A percentile compares a stretch with the other conserved stretches of the same genome.
Conservation (phyloP, 1,140 invertebrate genomes). For the Homalodisca vitripennis region DNA sequence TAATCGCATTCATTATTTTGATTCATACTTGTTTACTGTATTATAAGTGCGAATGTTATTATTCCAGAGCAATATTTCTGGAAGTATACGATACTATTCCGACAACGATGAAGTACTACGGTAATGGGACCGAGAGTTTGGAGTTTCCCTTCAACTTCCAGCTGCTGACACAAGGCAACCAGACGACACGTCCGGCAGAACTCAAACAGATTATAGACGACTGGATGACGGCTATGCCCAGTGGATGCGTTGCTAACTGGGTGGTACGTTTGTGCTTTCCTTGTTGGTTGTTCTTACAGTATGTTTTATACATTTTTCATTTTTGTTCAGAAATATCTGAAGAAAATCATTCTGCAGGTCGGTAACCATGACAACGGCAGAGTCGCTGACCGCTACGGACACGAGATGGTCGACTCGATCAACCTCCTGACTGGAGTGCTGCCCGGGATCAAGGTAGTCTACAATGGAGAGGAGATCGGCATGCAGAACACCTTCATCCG, state of each 20-base stretch:
- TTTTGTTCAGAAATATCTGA: too few relatives aligned
- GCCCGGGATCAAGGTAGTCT: slow-evolving; percentile 71
- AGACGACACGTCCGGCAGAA: slow-evolving; percentile 48
- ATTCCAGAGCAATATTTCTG: slow-evolving; percentile 49
- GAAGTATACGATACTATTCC: slow-evolving; percentile 47
- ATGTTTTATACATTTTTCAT: too few relatives aligned
- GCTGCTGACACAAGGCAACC: slow-evolving; percentile 54
- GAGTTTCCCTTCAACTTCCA: slow-evolving; percentile 57
- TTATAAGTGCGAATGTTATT: too few relatives aligned
- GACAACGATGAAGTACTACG: slow-evolving; percentile 49
- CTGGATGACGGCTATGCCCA: slow-evolving; percentile 49
- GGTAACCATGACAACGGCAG: slow-evolving; percentile 74
- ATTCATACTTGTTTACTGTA: too few relatives aligned
- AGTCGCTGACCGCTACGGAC: slow-evolving; percentile 61
- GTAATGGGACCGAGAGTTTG: slow-evolving; percentile 43
- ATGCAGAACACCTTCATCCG: slow-evolving; percentile 63
- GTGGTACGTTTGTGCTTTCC: slow-evolving; percentile 44
- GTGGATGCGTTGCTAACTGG: slow-evolving; percentile 43
- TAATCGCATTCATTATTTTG: too few relatives aligned
- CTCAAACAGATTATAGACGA: slow-evolving; percentile 52
- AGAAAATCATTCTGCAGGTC: slow-evolving; percentile 59
- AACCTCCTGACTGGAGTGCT: slow-evolving; percentile 72
- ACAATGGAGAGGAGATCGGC: slow-evolving; percentile 77
- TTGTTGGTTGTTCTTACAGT: too few relatives aligned
- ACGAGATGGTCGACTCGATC: slow-evolving; percentile 64